These are phyloP conservation scores for Prionace glauca DNA, from an alignment of 2,797 vertebrate species.

Conservation along the genomic window DNA sequence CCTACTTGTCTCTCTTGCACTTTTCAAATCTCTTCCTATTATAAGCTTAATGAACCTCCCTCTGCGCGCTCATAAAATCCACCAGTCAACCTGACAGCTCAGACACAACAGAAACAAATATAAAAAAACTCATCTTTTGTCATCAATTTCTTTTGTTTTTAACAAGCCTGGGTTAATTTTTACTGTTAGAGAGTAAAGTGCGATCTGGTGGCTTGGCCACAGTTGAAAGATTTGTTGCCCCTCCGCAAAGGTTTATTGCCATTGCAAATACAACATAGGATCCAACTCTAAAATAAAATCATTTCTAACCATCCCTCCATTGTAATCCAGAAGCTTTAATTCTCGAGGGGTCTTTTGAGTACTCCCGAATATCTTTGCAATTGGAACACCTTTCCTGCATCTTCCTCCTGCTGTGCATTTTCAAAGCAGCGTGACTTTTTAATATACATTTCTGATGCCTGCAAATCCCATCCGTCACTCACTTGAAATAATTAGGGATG, in stretches of 20 bases:
- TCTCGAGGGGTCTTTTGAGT: neutral
- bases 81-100: neutral
- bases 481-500: neutral
- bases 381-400: neutral
- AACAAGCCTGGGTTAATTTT: neutral
- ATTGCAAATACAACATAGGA: neutral
- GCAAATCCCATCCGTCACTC: neutral
- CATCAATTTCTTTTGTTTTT: neutral
- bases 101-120: neutral
- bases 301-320: neutral
- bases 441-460: neutral
- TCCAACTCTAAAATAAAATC: neutral
- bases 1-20: neutral
- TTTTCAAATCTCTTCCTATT: neutral
- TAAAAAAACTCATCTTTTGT: neutral
- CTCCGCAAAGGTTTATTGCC: too few species aligned
- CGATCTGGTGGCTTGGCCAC: neutral
- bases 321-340: neutral
- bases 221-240: neutral
- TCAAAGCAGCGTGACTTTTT: neutral
- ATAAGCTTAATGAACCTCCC: neutral
- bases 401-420: neutral
- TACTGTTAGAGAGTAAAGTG: neutral
- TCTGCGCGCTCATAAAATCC: neutral
- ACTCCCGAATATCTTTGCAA: neutral